phyloP scores from a whole-genome alignment of 2,113 vertebrate species.

The Lophotis ruficrista region DNA sequence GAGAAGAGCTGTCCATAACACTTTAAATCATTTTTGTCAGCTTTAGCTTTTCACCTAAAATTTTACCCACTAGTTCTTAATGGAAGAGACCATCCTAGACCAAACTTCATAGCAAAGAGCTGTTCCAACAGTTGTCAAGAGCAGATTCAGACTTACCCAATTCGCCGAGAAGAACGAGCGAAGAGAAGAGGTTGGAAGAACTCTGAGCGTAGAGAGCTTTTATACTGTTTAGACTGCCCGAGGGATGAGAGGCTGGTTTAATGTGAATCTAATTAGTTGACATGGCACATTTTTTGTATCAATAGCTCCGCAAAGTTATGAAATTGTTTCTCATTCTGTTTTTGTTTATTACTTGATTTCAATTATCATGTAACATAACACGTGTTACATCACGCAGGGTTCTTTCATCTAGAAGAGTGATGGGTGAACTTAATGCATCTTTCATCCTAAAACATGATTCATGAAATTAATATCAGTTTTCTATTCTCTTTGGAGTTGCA shows the following conservation, averaged over 20 bases:
- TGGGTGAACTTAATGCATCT: neutral
- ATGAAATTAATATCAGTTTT: neutral
- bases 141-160: slow-evolving; percentile 1
- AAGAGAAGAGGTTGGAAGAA: neutral
- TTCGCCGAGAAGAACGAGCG: neutral
- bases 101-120: neutral
- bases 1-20: neutral
- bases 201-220: neutral
- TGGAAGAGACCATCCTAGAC: neutral
- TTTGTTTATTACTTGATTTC: neutral
- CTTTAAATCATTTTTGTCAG: neutral
- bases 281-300: neutral
- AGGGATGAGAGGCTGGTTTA: neutral
- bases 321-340: neutral
- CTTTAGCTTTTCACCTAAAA: neutral
- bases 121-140: neutral
- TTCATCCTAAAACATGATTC: slow-evolving; percentile 24
- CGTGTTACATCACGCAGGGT: fast-evolving
- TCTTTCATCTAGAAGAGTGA: neutral
- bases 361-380: neutral
- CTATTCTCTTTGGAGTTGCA: neutral
- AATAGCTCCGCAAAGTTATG: neutral
- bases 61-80: too few relatives aligned
- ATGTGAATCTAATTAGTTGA: neutral
- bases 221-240: slow-evolving; percentile 1